A percentile compares a stretch with the other conserved stretches of the same genome.
phyloP scores from a whole-genome alignment of 2,113 vertebrate species.

The Cavia aperea region DNA sequence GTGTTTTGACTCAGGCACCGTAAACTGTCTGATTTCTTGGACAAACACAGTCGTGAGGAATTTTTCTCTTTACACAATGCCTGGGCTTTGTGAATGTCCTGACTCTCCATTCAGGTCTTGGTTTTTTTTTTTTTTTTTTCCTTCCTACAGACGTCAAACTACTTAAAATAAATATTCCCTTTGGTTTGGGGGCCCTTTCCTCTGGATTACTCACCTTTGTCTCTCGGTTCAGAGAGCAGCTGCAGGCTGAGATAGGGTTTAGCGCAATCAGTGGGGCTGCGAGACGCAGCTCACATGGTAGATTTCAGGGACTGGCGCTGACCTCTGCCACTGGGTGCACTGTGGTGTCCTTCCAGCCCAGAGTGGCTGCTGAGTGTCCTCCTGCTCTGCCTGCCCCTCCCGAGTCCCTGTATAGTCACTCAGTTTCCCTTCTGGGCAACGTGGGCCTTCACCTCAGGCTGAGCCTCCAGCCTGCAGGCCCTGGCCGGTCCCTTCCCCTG shows the following conservation, averaged over 20 bases:
- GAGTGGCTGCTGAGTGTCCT: background rate
- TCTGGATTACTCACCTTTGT: conserved; percentile 59
- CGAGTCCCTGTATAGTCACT: accelerated
- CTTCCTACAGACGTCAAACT: conserved; percentile 68
- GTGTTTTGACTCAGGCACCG: conserved; percentile 72
- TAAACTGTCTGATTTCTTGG: conserved; percentile 71
- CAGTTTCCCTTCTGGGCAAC: background rate
- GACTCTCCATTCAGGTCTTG: conserved; percentile 45
- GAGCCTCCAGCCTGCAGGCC: accelerated
- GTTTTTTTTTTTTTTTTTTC: background rate
- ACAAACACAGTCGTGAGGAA: conserved; percentile 58
- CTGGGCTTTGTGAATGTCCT: conserved; percentile 52
- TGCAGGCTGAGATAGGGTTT: conserved; percentile 35
- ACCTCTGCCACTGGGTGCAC: accelerated
- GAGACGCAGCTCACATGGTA: background rate
- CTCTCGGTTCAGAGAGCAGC: conserved; percentile 48
- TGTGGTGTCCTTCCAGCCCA: background rate
- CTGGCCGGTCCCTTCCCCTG: accelerated
- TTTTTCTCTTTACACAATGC: conserved; percentile 67
- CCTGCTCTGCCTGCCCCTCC: too few species aligned
- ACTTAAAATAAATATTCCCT: conserved; percentile 70
- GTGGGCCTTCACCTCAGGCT: accelerated
- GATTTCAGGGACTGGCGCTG: background rate
- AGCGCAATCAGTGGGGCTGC: background rate
- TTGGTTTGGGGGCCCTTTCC: conserved; percentile 55